Evolutionary conservation across 37 sponge, comb jelly and placozoan genomes (phyloP).

Genomic region (Amphimedon queenslandica): DNA sequence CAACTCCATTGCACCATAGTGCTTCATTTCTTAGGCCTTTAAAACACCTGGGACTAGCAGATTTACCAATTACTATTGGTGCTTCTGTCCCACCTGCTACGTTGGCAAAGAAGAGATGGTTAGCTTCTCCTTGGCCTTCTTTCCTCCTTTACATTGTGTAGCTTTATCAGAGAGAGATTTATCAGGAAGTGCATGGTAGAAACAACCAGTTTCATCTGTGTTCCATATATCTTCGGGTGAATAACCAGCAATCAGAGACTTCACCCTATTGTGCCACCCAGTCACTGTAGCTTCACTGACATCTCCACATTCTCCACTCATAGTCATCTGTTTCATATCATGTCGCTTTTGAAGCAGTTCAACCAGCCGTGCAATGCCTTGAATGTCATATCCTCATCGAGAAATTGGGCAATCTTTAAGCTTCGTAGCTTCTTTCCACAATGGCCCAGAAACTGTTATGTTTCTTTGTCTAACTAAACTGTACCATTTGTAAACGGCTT

Average conservation of each 20-base stretch:
- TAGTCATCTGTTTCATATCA: constrained; percentile 15
- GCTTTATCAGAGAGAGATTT: no score
- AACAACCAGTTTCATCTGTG: constrained; percentile 32
- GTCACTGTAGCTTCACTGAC: constrained; percentile 15
- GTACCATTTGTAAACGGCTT: constrained; percentile 6
- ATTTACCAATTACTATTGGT: constrained; percentile 42
- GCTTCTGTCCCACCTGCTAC: constrained; percentile 33
- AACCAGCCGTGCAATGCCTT: constrained; percentile 56
- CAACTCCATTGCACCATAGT: no score
- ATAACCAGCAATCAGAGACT: constrained; percentile 11
- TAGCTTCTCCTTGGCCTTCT: constrained; percentile 26
- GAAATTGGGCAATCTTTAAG: neutral
- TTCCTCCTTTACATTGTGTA: constrained; percentile 3
- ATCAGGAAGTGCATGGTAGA: constrained; percentile 32
- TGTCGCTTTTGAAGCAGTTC: constrained; percentile 40
- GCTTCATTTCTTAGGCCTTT: no score
- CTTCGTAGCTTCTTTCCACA: constrained; percentile 27
- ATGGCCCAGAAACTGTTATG: constrained; percentile 15
- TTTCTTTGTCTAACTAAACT: neutral
- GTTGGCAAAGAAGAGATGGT: constrained; percentile 19
- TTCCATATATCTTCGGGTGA: constrained; percentile 35
- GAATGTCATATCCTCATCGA: neutral
- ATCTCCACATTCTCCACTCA: constrained; percentile 30
- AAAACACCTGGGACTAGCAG: constrained; percentile 23
- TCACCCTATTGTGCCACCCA: constrained; percentile 23